Evolutionary conservation across 2,113 vertebrate species (phyloP), one percentile per base, ranked within the genome.

Genomic region (Rhabdomys dilectus): DNA sequence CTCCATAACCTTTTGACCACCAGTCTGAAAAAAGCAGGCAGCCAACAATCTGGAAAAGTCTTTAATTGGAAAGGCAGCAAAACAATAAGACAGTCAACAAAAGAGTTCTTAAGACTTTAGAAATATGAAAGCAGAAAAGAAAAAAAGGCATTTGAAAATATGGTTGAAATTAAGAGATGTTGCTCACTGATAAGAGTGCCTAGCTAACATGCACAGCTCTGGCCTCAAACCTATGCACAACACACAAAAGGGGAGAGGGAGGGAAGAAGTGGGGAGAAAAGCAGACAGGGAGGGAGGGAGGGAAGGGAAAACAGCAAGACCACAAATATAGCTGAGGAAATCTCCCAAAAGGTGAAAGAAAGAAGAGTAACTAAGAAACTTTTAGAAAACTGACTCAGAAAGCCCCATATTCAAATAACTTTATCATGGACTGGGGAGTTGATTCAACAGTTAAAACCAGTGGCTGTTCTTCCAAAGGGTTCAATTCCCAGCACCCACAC

Each of bases 51-150:
- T 90, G 60, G 81, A 72, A 94, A 96, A 53, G 39, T 7, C 82
- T 97, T 97, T 92, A 94, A 88, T 86, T 73, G 29, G 26, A 94
- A 96, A 91, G 42, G 90, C 75, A 31, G 56, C 88, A 95, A 91
- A 96, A 89, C 72, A 92, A 92, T 92, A 62, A 36, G 34, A 51
- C 75, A 80, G 78, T 91, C 36, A 91, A 53, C 48, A 34, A 80
- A 88, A 90, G 53, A 77, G 11, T 53, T 92, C 70, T 62, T 89
- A 42, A 85, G 62, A 68, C 88, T 75, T 82, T 75, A 84, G 88
- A 96, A 93, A 48, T 73, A 58, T 39, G 51, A 92, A 85, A 48
- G 88, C 39, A 89, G 66, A 21, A 87, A 91, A 88, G 34, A 53
- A 31, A 70, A 70, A 87, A 68, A 34, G 34, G 10, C 70, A 56